phyloP scores from a whole-genome alignment of 2,888 invertebrate genomes.

The Meliscaeva auricollis region DNA sequence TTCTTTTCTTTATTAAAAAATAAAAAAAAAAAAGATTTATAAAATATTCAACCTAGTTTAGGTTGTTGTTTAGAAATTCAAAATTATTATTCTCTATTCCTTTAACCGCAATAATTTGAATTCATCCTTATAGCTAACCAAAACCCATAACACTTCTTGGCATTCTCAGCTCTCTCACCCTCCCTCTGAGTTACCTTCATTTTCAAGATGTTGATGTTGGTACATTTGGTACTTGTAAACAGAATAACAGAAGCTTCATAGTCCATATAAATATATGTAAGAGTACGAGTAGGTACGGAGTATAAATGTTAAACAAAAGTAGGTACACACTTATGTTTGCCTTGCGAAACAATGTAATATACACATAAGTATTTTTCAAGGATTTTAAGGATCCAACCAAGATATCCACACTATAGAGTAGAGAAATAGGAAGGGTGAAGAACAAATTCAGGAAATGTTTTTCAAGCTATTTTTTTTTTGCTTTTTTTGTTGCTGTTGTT shows the following conservation, averaged over 20 bases:
- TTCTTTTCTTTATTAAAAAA: not conserved
- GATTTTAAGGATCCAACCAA: slow-evolving; percentile 14
- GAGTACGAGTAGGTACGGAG: not conserved
- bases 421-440: not conserved
- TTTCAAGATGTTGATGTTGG: slow-evolving; percentile 18
- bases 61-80: slow-evolving; percentile 28
- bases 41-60: slow-evolving; percentile 38
- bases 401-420: not conserved
- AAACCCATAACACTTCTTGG: slow-evolving; percentile 22
- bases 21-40: not conserved
- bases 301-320: slow-evolving; percentile 14
- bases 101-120: slow-evolving; percentile 35
- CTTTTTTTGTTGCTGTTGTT: not conserved
- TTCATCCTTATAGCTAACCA: slow-evolving; percentile 16
- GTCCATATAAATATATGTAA: too few relatives aligned
- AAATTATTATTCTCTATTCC: slow-evolving; percentile 31
- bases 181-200: slow-evolving; percentile 9
- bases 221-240: slow-evolving; percentile 24
- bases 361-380: slow-evolving; percentile 22
- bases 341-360: slow-evolving; percentile 25
- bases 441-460: slow-evolving; percentile 13
- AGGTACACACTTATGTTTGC: slow-evolving; percentile 15
- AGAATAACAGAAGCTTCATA: slow-evolving; percentile 27
- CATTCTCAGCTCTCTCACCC: not conserved
- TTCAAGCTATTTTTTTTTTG: not conserved